A percentile compares a stretch with the other conserved stretches of the same genome.
phyloP scores from a whole-genome alignment of 2,113 vertebrate species.

The Micronycteris hirsuta region DNA sequence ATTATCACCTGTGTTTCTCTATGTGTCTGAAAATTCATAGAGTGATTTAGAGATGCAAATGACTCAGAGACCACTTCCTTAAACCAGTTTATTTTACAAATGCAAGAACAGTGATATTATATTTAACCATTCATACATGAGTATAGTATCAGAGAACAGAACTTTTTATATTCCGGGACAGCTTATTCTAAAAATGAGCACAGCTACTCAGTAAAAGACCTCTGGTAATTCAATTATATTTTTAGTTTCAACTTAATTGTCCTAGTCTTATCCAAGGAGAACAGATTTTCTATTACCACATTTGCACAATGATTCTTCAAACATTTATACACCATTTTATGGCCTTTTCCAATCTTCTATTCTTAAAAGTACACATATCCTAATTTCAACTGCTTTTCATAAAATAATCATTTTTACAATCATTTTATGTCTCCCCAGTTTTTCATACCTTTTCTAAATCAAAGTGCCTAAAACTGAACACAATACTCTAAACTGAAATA shows the following conservation, averaged over 20 bases:
- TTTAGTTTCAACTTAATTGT: neutral
- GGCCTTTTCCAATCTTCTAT: neutral
- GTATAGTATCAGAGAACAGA: neutral
- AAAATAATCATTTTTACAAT: neutral
- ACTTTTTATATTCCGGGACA: neutral
- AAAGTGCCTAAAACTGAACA: neutral
- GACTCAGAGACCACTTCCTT: neutral
- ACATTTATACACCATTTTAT: neutral
- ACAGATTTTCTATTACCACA: neutral
- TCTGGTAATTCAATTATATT: neutral
- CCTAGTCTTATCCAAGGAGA: neutral
- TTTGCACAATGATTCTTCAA: neutral
- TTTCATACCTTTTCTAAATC: neutral
- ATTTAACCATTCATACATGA: neutral
- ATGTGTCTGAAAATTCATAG: neutral
- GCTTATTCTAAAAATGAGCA: neutral
- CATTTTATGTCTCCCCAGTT: neutral
- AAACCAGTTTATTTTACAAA: neutral
- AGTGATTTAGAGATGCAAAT: neutral
- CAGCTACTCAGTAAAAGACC: neutral
- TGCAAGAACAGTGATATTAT: neutral
- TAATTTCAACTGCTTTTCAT: neutral
- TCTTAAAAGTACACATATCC: neutral
- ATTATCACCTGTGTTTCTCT: neutral
- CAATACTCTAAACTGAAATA: neutral